Evolutionary conservation across 2,888 invertebrate genomes (phyloP), one percentile per base, ranked within the genome.

Genomic region (Bhutanitis thaidina): DNA sequence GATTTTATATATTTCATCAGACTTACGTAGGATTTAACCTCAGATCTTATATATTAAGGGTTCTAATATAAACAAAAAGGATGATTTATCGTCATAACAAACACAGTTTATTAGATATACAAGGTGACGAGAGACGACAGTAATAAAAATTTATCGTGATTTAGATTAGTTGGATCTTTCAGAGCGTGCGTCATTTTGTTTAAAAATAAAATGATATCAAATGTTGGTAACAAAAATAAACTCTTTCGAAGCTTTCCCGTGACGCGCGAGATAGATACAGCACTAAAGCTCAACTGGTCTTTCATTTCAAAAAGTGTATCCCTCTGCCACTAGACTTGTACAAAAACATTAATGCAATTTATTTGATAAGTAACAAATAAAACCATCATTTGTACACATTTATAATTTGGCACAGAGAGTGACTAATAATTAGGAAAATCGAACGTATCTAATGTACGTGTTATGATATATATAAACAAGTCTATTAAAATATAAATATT

Each of bases 101-200:
- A 49, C 59, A 62, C 56, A 60, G 50, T 55, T 57, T 59, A 59
- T 58, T 55, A 56, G 53, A 54, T 45, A 3, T 20, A 37, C 55
- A 53, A 2, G 12, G 49, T 58, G 56, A 54, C 55, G 57, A 57
- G 41, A 46, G 59, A 52, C 52, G 54, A 54, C 53, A 43, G 67
- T 68, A 71, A 74, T 77, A 75, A 71, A 74, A 68, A 65, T 71
- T 72, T 67, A 65, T 72, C 62, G 68, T 71, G 65, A 71, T 71
- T 72, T 71, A 67, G 70, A 65, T 62, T 64, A 63, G 61, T 69
- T 65, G 65, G 66, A 64, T 69, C 67, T 71, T 72, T 73, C 64
- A 57, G 65, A 64, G 61, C 65, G 74, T 80, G 82, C 83, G 82
- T 84, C 80, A 80, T 68, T 73, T 61, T 62, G 70, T 65, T 71